Conservation (phyloP, 1,140 invertebrate genomes). For the Drosophila nigrodunni region DNA sequence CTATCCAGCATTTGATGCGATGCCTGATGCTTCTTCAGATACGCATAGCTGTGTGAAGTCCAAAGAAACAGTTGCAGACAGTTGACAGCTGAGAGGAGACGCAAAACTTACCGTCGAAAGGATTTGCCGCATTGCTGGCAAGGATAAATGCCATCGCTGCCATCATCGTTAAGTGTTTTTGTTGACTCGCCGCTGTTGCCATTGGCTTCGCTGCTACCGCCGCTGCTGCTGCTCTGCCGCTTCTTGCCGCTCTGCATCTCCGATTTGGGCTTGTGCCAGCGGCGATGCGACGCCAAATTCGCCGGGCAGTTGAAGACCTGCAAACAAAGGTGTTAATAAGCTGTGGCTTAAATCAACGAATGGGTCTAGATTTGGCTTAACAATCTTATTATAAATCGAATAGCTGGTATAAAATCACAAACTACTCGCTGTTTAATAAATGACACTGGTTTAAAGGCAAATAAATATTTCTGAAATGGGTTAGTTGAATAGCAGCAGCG, state of each 20-base stretch:
- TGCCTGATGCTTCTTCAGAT: slow-evolving; percentile 89
- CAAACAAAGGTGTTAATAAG: not conserved
- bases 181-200: slow-evolving; percentile 27
- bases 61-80: not conserved
- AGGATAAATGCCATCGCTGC: slow-evolving; percentile 86
- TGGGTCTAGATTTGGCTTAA: too few relatives aligned
- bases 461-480: too few relatives aligned
- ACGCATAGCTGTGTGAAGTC: slow-evolving; percentile 87
- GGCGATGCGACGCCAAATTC: slow-evolving; percentile 97
- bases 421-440: too few relatives aligned
- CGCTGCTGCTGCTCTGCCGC: slow-evolving; percentile 68
- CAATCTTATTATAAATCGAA: too few relatives aligned
- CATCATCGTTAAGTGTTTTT: slow-evolving; percentile 64
- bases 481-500: too few relatives aligned
- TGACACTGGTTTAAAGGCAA: too few relatives aligned
- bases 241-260: slow-evolving; percentile 67
- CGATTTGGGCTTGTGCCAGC: slow-evolving; percentile 96
- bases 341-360: not conserved
- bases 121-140: slow-evolving; percentile 93
- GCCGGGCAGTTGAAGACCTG: slow-evolving; percentile 98
- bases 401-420: too few relatives aligned
- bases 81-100: not conserved
- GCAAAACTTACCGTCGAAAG: slow-evolving; percentile 87
- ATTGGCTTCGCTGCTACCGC: slow-evolving; percentile 84
- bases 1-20: slow-evolving; percentile 82